Percentiles rank a stretch among this genome's conserved stretches.
These are phyloP conservation scores for Acanthacorydalis orientalis DNA, from an alignment of 2,888 invertebrate genomes.

Conservation along the genomic window DNA sequence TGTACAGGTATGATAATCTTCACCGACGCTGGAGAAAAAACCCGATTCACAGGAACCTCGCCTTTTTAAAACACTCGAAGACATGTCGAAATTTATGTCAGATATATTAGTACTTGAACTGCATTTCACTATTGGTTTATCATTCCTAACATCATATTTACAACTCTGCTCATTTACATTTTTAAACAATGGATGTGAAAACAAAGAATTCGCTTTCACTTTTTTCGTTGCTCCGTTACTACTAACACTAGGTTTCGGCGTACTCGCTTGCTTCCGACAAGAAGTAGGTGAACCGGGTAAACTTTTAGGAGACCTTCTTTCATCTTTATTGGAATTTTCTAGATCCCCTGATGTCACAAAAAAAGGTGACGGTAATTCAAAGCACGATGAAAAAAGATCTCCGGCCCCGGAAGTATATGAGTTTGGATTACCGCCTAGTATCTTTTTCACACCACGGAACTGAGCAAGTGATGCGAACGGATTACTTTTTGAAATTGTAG, in stretches of 20 bases:
- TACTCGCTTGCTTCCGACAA: constrained; percentile 19
- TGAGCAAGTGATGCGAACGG: constrained; percentile 59
- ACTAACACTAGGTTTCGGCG: constrained; percentile 10
- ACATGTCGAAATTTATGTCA: constrained; percentile 18
- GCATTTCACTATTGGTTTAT: constrained; percentile 17
- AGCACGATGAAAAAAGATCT: constrained; percentile 57
- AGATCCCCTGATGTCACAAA: constrained; percentile 16
- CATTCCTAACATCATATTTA: constrained; percentile 3
- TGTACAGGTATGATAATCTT: constrained; percentile 32
- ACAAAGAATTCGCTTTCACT: constrained; percentile 35
- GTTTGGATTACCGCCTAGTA: constrained; percentile 46
- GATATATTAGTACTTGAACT: constrained; percentile 24
- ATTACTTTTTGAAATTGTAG: constrained; percentile 33
- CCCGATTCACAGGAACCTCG: constrained; percentile 80
- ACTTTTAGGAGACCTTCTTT: constrained; percentile 24
- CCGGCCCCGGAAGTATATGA: constrained; percentile 28
- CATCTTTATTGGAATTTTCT: constrained; percentile 11
- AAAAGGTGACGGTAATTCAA: constrained; percentile 57
- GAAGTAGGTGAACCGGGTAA: constrained; percentile 33
- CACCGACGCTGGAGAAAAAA: constrained; percentile 76
- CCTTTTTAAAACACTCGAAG: constrained; percentile 31
- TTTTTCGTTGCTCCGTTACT: constrained; percentile 22
- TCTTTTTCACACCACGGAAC: constrained; percentile 67
- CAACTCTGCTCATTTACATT: constrained; percentile 11
- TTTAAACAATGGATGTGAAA: constrained; percentile 38